Base-by-base conservation (phyloP, 1,140 invertebrate species). In the Pseudomyrmex flavicornis region DNA sequence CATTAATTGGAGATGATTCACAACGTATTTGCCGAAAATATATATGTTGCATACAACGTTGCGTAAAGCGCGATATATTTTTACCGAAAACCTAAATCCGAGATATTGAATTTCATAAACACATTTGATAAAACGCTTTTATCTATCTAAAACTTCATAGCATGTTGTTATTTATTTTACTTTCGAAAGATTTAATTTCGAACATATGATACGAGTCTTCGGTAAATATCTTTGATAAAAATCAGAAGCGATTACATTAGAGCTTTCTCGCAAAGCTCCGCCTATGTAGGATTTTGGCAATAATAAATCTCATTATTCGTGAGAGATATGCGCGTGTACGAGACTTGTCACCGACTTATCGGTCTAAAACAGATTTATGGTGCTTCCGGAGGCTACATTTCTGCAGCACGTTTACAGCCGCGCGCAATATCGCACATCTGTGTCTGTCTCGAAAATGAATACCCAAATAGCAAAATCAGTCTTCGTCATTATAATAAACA, bases 221-320 rank as follows among this genome's bases (percentile, higher is more conserved):
- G 35, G 35, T 7, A 35, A 35, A 35, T 35, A 35, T 54, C 8
- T 76, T 76, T 44, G 22, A 44, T 76, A 66, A 65, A 76, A 15
- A 7, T 63, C 7, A 52, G 8, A 35, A 35, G 5, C 2, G 17
- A n/a, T 82, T 56, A 52, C 69, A 9, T 58, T 52, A 35, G 13
- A 77, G 65, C n/a, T 83, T 59, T 61, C 52, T 74, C 35, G 35
- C 17, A 69, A 76, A 8, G 8, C 22, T 5, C 7, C 17, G 44
- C 9, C 10, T 20, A 13, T 35, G 61, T 52, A 22, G 44, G 4
- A 59, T 15, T 65, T 66, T n/a, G 9, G 9, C 50, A n/a, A 35
- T 52, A 69, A 85, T 85, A 74, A 80, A 85, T 85, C 50, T 86
- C 35, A 86, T 74, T 82, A 82, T 62, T 54, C 35, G n/a, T 20